These are phyloP conservation scores for Patagioenas fasciata DNA, from an alignment of 2,113 vertebrate species.

Conservation along the genomic window DNA sequence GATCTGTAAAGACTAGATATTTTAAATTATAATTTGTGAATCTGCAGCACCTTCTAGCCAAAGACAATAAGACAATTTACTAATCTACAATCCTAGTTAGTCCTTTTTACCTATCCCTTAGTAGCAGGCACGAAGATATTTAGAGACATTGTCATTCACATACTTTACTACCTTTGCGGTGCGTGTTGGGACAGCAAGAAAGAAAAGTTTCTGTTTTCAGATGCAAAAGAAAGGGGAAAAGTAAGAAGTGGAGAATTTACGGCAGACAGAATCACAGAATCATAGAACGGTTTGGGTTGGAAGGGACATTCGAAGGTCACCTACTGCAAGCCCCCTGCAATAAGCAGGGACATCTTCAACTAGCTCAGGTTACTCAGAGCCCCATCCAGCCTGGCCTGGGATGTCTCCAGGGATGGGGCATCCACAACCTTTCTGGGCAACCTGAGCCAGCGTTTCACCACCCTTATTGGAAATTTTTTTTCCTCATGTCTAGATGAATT, in stretches of 20 bases:
- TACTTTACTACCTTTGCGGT: background rate
- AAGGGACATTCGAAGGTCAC: too few species aligned
- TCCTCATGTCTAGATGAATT: background rate
- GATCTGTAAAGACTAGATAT: background rate
- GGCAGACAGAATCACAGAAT: background rate
- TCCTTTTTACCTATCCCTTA: background rate
- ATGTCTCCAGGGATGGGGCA: too few species aligned
- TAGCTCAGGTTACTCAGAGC: too few species aligned
- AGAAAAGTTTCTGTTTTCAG: background rate
- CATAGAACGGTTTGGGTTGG: too few species aligned
- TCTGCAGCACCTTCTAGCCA: background rate
- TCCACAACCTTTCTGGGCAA: too few species aligned
- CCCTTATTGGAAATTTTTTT: too few species aligned
- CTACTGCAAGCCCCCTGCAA: too few species aligned
- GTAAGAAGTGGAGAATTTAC: background rate
- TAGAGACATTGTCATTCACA: background rate
- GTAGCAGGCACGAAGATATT: background rate
- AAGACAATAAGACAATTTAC: background rate
- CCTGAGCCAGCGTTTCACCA: too few species aligned
- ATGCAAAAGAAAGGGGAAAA: background rate
- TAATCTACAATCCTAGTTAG: background rate
- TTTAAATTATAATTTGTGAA: background rate
- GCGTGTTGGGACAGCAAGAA: background rate
- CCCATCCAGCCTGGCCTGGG: too few species aligned
- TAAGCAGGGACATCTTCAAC: too few species aligned